Conservation (phyloP, 1,140 invertebrate species). For the Drosophila kurseongensis region DNA sequence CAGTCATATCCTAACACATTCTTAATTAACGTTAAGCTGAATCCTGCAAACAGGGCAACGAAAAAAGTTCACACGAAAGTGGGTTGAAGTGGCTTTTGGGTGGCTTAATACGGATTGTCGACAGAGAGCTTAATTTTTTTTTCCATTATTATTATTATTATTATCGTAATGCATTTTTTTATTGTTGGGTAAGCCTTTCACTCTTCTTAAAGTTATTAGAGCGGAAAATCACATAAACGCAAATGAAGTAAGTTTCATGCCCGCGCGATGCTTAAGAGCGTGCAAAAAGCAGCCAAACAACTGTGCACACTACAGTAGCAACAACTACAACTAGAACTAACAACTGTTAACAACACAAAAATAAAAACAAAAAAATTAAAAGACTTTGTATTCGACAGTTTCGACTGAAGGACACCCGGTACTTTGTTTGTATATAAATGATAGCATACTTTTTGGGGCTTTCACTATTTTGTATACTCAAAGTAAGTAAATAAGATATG, state of each 20-base stretch:
- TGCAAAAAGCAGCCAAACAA: conserved; percentile 65
- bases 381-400: neutral
- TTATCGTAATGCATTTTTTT: conserved; percentile 37
- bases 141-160: conserved; percentile 39
- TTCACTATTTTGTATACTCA: neutral
- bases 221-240: conserved; percentile 80
- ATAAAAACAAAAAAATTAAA: conserved; percentile 15
- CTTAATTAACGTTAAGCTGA: conserved; percentile 31
- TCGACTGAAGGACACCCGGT: neutral
- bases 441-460: neutral
- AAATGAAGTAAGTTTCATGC: conserved; percentile 82
- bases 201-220: conserved; percentile 68
- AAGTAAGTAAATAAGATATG: too few relatives aligned
- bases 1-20: neutral
- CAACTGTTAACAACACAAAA: conserved; percentile 51
- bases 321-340: conserved; percentile 59
- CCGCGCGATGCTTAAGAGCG: conserved; percentile 74
- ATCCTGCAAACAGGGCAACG: conserved; percentile 17
- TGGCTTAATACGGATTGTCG: conserved; percentile 12
- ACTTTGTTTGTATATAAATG: neutral
- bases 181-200: conserved; percentile 38
- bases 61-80: conserved; percentile 11
- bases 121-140: conserved; percentile 5
- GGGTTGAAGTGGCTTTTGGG: conserved; percentile 1
- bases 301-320: conserved; percentile 42